Base-by-base conservation (phyloP, 2,888 invertebrate genomes). In the Cheilosia vernalis region DNA sequence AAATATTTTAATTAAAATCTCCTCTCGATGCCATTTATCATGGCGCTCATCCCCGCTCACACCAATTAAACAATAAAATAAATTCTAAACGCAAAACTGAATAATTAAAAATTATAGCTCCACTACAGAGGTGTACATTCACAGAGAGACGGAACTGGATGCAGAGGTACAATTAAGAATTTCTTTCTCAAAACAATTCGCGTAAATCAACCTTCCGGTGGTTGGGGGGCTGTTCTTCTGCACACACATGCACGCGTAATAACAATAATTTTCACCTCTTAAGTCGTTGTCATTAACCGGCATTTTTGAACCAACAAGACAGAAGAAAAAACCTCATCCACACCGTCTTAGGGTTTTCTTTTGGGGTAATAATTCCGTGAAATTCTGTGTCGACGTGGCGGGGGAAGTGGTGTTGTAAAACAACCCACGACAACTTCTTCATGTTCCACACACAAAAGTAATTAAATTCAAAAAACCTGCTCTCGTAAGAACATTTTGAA, bases 251-350 rank as follows among this genome's bases (percentile, higher is more conserved):
- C 37, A 13, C 72, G 21, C 66, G 85, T 81, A 81, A 85, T 85
- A 85, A 85, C 81, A 85, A 85, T 85, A 85, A 85, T 85, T 85
- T 80, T 81, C 85, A 85, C 85, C 85, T 85, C 81, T 70, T 76
- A 80, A 80, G 84, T 70, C 81, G 72, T 76, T 55, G 85, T 81
- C 85, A 67, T 85, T 81, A 77, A 24, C 13, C 24, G 44, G 42
- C 61, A 66, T 51, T 63, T 58, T 60, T 42, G 9, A 13, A 33
- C 33, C 33, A 61, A 55, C 40, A 27, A 73, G 30, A 33, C 51
- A 73, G n/a, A 30, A 7, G n/a, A 30, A 30, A 30, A 30, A 30
- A 30, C 30, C 30, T 30, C 30, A 30, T 30, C 33, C 15, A 44
- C 27, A 44, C 47, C 64, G 47, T 56, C 40, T 58, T 74, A 47